Evolutionary conservation across 2,888 invertebrate species (phyloP).

Genomic region (Philaethria dido): DNA sequence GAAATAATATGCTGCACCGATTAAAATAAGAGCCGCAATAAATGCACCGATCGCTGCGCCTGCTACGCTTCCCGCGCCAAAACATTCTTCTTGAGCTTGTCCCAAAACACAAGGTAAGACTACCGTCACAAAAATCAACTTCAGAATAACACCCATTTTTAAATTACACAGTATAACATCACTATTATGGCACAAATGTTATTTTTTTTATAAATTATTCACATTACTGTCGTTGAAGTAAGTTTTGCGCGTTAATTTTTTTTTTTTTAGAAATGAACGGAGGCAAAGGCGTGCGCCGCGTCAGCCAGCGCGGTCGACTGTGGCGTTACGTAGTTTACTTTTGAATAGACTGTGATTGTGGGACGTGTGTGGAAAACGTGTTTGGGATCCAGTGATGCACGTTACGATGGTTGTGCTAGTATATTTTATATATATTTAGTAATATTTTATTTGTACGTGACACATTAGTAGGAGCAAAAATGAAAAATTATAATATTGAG

Average conservation of each 20-base stretch:
- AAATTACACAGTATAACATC: slow-evolving; percentile 61
- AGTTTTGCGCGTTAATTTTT: slow-evolving; percentile 56
- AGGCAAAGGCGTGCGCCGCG: slow-evolving; percentile 64
- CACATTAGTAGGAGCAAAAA: too few relatives aligned
- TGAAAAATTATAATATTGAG: too few relatives aligned
- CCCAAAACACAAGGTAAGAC: slow-evolving; percentile 74
- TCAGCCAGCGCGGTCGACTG: slow-evolving; percentile 72
- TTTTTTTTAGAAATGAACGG: slow-evolving; percentile 41
- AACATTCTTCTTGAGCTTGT: slow-evolving; percentile 81
- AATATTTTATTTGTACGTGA: too few relatives aligned
- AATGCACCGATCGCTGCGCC: slow-evolving; percentile 89
- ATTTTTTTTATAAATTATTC: slow-evolving; percentile 52
- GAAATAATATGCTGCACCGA: slow-evolving; percentile 82
- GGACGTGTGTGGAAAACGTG: slow-evolving; percentile 73
- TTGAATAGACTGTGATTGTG: slow-evolving; percentile 73
- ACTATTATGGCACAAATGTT: slow-evolving; percentile 77
- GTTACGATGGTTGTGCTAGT: slow-evolving; percentile 44
- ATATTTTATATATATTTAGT: not conserved
- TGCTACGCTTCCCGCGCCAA: slow-evolving; percentile 87
- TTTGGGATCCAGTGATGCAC: slow-evolving; percentile 61
- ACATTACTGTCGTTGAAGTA: slow-evolving; percentile 68
- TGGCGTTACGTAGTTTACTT: slow-evolving; percentile 52
- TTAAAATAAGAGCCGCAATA: slow-evolving; percentile 85
- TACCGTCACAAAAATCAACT: slow-evolving; percentile 74
- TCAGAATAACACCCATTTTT: slow-evolving; percentile 74